Conservation (phyloP, 2,113 vertebrate genomes). For the Microcebus jonahi region DNA sequence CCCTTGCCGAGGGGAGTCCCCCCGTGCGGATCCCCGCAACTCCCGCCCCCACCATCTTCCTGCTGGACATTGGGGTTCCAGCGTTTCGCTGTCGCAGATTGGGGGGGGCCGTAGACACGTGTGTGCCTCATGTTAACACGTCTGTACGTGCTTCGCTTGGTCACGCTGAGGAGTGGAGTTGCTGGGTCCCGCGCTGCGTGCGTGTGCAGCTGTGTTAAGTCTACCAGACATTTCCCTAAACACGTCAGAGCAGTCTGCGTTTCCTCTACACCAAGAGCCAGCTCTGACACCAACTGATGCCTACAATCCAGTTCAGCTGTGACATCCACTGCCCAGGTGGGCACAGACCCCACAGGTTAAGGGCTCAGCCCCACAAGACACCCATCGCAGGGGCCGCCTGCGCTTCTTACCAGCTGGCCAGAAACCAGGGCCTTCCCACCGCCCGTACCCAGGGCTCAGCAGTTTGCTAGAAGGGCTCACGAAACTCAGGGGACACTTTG, state of each 20-base stretch:
- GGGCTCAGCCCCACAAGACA: background rate
- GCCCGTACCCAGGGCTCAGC: background rate
- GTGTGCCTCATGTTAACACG: background rate
- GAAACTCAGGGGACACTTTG: background rate
- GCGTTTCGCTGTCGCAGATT: background rate
- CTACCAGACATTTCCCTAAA: no score
- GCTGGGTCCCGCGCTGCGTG: no score
- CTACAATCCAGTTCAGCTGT: background rate
- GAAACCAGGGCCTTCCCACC: background rate
- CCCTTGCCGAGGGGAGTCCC: background rate
- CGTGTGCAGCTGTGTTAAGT: no score
- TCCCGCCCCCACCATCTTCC: accelerated
- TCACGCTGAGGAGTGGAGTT: background rate
- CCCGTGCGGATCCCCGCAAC: accelerated
- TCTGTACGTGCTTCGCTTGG: background rate
- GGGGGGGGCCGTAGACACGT: background rate
- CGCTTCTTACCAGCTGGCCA: background rate
- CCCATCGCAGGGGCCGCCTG: accelerated
- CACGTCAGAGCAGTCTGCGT: no score
- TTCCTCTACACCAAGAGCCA: background rate
- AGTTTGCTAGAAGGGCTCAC: background rate
- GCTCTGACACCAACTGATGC: background rate
- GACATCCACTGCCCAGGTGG: background rate
- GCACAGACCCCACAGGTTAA: background rate
- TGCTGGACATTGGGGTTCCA: accelerated